Conservation (phyloP, 2,888 invertebrate genomes). For the Eledona agricola region DNA sequence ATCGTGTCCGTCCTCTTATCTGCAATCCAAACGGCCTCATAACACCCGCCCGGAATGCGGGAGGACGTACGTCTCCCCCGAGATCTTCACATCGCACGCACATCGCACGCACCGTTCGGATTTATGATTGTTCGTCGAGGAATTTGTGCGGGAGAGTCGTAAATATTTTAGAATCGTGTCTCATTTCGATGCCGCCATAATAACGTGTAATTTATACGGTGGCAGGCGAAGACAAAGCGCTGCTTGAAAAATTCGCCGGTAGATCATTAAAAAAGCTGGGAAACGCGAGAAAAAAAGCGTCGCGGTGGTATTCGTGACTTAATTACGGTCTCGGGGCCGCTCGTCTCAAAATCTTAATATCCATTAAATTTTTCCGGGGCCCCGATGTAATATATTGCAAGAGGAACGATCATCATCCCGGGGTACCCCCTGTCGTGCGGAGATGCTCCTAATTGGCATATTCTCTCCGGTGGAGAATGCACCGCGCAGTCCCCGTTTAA, state of each 20-base stretch:
- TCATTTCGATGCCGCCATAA: constrained; percentile 26
- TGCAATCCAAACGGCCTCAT: constrained; percentile 16
- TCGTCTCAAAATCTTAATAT: constrained; percentile 50
- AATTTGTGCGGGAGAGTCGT: constrained; percentile 19
- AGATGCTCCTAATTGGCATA: constrained; percentile 55
- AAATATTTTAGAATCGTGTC: constrained; percentile 30
- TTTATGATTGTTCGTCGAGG: constrained; percentile 16
- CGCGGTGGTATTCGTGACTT: constrained; percentile 44
- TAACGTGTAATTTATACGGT: constrained; percentile 18
- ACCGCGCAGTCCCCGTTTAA: constrained; percentile 49
- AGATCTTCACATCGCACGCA: constrained; percentile 6
- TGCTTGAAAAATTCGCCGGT: too few species aligned
- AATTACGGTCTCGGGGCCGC: constrained; percentile 47
- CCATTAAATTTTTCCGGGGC: constrained; percentile 50
- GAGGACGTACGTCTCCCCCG: constrained; percentile 3
- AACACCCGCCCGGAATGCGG: constrained; percentile 8
- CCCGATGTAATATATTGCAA: constrained; percentile 43
- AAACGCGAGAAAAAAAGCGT: constrained; percentile 10
- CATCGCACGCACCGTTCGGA: background rate
- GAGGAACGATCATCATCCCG: constrained; percentile 40
- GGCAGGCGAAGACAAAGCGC: too few species aligned
- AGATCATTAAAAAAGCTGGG: too few species aligned
- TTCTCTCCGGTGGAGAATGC: constrained; percentile 47
- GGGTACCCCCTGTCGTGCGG: constrained; percentile 48
- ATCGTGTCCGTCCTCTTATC: constrained; percentile 23